Conservation (phyloP, 2,888 invertebrate genomes). For the Zootermopsis nevadensis region DNA sequence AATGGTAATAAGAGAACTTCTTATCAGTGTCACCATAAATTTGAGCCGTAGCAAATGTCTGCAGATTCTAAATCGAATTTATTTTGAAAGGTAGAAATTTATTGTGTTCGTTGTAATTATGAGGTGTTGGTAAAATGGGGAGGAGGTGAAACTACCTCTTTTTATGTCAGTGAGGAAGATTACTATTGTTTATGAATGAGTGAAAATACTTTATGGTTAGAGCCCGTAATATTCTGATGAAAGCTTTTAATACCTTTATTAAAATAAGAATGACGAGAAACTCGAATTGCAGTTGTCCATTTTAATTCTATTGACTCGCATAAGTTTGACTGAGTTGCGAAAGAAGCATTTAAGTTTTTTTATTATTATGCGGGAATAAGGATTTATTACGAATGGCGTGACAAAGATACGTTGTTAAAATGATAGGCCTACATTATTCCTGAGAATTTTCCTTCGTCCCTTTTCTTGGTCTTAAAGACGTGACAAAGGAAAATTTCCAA, state of each 20-base stretch:
- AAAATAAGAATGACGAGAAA: not conserved
- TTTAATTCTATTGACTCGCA: not conserved
- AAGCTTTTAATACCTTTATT: not conserved
- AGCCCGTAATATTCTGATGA: not conserved
- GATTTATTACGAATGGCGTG: no score
- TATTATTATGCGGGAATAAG: no score
- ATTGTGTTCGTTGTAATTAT: not conserved
- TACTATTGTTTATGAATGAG: not conserved
- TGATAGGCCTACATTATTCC: no score
- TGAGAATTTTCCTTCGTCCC: no score
- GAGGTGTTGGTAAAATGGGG: not conserved
- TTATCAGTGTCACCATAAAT: not conserved
- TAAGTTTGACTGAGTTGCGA: no score
- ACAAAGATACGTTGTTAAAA: no score
- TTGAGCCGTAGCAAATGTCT: not conserved
- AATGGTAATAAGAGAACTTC: slow-evolving; percentile 1
- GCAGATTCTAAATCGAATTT: not conserved
- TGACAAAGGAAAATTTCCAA: no score
- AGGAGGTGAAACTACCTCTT: not conserved
- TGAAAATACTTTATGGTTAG: not conserved
- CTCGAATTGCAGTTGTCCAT: not conserved
- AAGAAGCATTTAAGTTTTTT: no score
- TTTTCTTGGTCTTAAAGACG: no score
- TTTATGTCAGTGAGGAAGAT: not conserved
- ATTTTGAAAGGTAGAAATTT: not conserved